Conservation (phyloP, 2,797 vertebrate species). For the Alfaro cultratus region DNA sequence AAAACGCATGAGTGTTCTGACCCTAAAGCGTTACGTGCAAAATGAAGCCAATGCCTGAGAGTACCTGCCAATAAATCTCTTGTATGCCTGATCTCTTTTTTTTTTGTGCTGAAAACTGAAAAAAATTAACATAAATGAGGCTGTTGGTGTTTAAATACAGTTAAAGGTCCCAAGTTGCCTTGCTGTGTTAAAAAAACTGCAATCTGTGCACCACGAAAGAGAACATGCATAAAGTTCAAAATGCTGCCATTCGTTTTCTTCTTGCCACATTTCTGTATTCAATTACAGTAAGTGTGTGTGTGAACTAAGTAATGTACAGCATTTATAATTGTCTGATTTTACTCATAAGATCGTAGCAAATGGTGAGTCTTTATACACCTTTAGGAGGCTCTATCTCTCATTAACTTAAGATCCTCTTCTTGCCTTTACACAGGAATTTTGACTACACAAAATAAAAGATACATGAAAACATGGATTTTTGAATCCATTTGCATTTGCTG, state of each 20-base stretch:
- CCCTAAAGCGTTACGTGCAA: too few species aligned
- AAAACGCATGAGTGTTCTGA: background rate
- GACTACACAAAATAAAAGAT: background rate
- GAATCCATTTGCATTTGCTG: background rate
- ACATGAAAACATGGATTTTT: background rate
- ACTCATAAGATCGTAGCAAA: background rate
- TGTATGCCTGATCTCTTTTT: too few species aligned
- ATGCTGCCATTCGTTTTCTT: background rate
- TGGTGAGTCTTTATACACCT: background rate
- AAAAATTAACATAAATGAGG: too few species aligned
- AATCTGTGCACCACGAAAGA: too few species aligned
- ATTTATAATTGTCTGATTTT: background rate
- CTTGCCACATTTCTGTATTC: background rate
- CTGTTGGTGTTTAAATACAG: too few species aligned
- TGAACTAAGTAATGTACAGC: background rate
- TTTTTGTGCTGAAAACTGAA: too few species aligned
- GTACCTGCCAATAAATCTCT: too few species aligned
- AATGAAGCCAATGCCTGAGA: too few species aligned
- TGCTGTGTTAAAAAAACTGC: too few species aligned
- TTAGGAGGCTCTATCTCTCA: background rate
- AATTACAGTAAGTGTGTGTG: background rate
- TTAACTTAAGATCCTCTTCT: background rate
- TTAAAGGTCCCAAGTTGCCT: too few species aligned
- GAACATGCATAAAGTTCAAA: background rate
- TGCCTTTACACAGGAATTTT: background rate